These are phyloP conservation scores for Syndactyla subalaris DNA, from an alignment of 2,797 vertebrate species.

Conservation along the genomic window DNA sequence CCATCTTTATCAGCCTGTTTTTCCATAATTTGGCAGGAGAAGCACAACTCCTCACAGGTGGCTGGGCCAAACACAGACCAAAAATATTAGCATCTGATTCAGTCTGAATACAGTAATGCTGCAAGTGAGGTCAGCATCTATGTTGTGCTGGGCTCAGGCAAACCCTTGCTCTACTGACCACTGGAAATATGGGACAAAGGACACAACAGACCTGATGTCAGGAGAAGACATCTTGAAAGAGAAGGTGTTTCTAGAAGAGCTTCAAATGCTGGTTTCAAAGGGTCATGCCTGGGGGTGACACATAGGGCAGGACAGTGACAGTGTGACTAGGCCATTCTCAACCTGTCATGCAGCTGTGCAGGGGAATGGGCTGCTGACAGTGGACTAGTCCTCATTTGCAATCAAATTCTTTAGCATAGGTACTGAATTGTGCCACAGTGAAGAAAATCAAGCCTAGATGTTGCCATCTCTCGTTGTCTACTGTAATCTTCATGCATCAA, in stretches of 20 bases:
- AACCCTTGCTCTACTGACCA: rapidly evolving
- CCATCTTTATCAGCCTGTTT: too few relatives aligned
- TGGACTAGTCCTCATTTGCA: neutral
- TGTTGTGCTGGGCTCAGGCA: rapidly evolving
- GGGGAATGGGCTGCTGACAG: neutral
- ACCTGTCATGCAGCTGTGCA: neutral
- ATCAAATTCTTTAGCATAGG: neutral
- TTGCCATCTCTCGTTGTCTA: neutral
- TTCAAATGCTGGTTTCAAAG: neutral
- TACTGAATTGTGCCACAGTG: neutral
- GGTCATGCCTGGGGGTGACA: neutral
- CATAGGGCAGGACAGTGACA: neutral
- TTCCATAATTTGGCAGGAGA: too few relatives aligned
- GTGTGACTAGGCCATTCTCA: rapidly evolving
- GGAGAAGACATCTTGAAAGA: neutral
- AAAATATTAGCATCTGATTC: too few relatives aligned
- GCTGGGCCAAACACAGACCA: too few relatives aligned
- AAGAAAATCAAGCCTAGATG: neutral
- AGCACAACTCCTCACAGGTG: too few relatives aligned
- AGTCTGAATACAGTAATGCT: neutral
- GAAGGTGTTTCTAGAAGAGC: neutral
- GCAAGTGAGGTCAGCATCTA: rapidly evolving
- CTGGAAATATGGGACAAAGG: neutral
- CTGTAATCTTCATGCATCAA: neutral
- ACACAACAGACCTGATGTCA: neutral